Evolutionary conservation across 2,113 vertebrate genomes (phyloP), one percentile per base, ranked within the genome.

Genomic region (Probosciger aterrimus): DNA sequence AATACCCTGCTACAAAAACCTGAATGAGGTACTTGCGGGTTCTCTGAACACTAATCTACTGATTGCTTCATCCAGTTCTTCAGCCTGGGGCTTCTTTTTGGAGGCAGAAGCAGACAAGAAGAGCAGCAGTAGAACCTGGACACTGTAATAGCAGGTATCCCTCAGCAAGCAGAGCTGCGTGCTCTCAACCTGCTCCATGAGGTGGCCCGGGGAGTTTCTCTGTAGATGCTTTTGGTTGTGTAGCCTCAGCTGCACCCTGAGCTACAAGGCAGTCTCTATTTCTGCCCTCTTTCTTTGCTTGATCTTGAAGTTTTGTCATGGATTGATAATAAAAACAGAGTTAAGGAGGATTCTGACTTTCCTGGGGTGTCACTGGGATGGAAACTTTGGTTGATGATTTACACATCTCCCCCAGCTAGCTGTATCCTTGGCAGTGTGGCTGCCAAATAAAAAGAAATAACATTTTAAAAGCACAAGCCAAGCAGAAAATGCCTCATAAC

Each of bases 371-470:
- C 27, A 47, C 11, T 46, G 53, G 27, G 19, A 69, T 80, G 79
- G 44, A 89, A 95, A 69, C 27, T 75, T 84, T 1, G 50, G 24
- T 75, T 22, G 52, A 52, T 64, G 27, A 41, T 79, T 89, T 91
- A 53, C 57, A 53, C 55, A 60, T 81, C 47, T 92, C 62, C n/a
- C 18, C 9, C 0, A 25, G 30, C 16, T 85, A 50, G 59, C 41
- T 69, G 60, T 22, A 19, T 89, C 90, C 83, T 78, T 92, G 52
- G 33, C 69, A 79, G 33, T 28, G 30, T 89, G 76, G 47, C 74
- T 87, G 74, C 84, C 70, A 92, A 85, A 80, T 80, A 84, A 88
- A 82, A 67, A 84, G 62, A 93, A 94, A 87, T 39, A 82, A 37
- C 14, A 80, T 76, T 93, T 92, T 80, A 27, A 69, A 93, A 82